Evolutionary conservation across 2,113 vertebrate genomes (phyloP).

Genomic region (Gorsachius goisagi): DNA sequence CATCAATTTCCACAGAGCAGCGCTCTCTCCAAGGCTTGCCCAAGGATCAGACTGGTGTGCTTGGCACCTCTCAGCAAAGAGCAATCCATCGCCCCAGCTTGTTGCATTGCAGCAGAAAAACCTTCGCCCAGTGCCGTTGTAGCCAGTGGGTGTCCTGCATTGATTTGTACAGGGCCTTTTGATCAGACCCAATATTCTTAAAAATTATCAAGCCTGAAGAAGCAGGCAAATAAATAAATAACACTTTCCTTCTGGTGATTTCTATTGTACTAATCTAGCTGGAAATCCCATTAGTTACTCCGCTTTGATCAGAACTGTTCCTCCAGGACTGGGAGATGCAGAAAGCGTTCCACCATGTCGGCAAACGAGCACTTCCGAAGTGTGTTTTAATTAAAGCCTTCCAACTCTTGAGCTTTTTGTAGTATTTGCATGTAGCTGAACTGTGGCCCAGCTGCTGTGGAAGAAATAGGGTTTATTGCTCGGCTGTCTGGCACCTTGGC

Average conservation of each 20-base stretch:
- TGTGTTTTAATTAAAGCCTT: slow-evolving; percentile 5
- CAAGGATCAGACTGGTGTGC: fast-evolving
- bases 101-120: not conserved
- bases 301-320: not conserved
- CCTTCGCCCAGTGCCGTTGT: fast-evolving
- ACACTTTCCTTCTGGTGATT: not conserved
- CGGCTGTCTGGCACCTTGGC: not conserved
- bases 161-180: fast-evolving
- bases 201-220: not conserved
- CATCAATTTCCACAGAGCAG: not conserved
- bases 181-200: not conserved
- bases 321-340: not conserved
- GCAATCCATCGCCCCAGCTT: not conserved
- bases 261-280: not conserved
- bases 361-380: not conserved
- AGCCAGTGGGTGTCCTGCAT: not conserved
- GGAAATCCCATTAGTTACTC: not conserved
- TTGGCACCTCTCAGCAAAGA: not conserved
- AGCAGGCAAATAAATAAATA: slow-evolving; percentile 14
- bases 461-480: not conserved
- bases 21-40: not conserved
- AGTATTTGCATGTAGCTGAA: slow-evolving; percentile 2
- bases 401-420: not conserved
- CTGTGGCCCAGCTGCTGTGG: not conserved
- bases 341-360: not conserved